Evolutionary conservation across 2,888 invertebrate species (phyloP).

Genomic region (Meiosimyza decipiens): DNA sequence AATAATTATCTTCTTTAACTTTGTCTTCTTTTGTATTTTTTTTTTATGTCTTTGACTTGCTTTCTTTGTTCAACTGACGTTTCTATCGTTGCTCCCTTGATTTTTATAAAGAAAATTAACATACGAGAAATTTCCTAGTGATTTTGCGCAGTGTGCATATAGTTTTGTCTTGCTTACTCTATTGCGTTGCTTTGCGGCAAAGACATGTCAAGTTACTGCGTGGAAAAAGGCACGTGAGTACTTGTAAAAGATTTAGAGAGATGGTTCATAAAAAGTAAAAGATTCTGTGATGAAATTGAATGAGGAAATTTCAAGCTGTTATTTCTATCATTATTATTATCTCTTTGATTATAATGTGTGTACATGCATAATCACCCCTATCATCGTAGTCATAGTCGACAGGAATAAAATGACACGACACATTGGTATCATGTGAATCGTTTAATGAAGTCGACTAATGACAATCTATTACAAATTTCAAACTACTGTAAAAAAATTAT

Average conservation of each 20-base stretch:
- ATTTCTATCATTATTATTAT: too few species aligned
- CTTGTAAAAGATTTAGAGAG: not conserved
- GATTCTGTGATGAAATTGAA: constrained; percentile 22
- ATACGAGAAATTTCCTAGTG: constrained; percentile 34
- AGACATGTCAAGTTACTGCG: not conserved
- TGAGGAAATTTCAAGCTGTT: too few species aligned
- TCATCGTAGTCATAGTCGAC: too few species aligned
- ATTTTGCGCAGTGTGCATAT: not conserved
- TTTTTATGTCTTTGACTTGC: constrained; percentile 14
- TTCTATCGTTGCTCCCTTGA: constrained; percentile 22
- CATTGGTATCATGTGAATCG: too few species aligned
- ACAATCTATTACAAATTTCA: too few species aligned
- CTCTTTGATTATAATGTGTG: too few species aligned
- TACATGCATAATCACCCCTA: too few species aligned
- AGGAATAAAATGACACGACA: too few species aligned
- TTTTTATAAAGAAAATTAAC: constrained; percentile 36
- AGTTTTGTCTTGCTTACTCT: constrained; percentile 7
- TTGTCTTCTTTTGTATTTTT: not conserved
- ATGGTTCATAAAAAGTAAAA: not conserved
- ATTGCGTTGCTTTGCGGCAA: not conserved
- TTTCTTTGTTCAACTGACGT: constrained; percentile 39
- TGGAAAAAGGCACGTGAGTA: not conserved
- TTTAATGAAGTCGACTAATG: too few species aligned
- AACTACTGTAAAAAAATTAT: too few species aligned
- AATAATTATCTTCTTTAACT: constrained; percentile 15